Conservation (phyloP, 2,797 vertebrate genomes). For the Myripristis murdjan region DNA sequence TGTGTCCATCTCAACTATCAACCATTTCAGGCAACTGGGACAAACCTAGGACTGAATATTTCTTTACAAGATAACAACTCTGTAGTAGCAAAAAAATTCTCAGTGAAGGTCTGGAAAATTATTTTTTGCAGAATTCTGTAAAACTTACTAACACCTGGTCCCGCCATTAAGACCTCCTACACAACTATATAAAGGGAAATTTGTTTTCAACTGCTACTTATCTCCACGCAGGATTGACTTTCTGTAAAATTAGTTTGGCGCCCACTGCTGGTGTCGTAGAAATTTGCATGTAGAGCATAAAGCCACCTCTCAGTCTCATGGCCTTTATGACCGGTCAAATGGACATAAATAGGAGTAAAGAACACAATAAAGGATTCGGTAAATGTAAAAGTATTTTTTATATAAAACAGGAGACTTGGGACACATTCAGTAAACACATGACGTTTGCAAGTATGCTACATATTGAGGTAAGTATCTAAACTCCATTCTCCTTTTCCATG, state of each 20-base stretch:
- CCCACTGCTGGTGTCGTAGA: conserved; percentile 60
- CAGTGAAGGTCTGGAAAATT: too few relatives aligned
- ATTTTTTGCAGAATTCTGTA: too few relatives aligned
- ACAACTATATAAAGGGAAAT: too few relatives aligned
- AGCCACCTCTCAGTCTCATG: too few relatives aligned
- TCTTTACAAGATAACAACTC: too few relatives aligned
- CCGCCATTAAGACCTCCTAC: conserved; percentile 14
- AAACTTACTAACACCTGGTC: neutral
- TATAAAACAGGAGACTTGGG: conserved; percentile 53
- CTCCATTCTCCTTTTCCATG: conserved; percentile 28
- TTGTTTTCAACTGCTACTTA: too few relatives aligned
- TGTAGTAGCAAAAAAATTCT: too few relatives aligned
- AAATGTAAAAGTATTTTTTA: conserved; percentile 62
- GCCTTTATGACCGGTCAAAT: too few relatives aligned
- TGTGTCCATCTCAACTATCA: too few relatives aligned
- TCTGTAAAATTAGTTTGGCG: conserved; percentile 26
- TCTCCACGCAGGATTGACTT: conserved; percentile 14
- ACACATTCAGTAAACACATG: conserved; percentile 66
- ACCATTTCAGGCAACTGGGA: too few relatives aligned
- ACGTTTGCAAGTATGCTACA: conserved; percentile 65
- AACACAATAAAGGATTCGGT: conserved; percentile 4
- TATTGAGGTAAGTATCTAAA: conserved; percentile 74
- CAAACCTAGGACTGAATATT: too few relatives aligned
- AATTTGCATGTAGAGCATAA: conserved; percentile 27
- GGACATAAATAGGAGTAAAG: too few relatives aligned